Percentiles rank a stretch among this genome's conserved stretches.
Conservation (phyloP, 2,888 invertebrate species). For the Campoletis raptor region DNA sequence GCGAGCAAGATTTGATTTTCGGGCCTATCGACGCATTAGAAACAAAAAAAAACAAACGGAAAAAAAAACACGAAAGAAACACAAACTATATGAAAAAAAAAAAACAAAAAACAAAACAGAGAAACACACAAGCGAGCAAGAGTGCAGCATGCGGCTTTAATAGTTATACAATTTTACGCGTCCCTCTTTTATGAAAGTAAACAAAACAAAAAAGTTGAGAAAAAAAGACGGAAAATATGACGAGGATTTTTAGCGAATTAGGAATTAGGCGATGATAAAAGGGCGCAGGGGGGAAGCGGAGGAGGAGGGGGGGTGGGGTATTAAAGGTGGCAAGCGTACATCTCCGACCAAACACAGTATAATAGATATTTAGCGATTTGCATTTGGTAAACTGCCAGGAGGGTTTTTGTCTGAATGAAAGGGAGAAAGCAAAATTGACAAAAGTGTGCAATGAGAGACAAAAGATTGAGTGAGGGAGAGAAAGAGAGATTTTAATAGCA, state of each 20-base stretch:
- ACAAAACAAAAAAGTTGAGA: constrained; percentile 71
- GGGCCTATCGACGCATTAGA: constrained; percentile 83
- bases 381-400: constrained; percentile 83
- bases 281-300: constrained; percentile 4
- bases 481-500: constrained; percentile 17
- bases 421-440: constrained; percentile 69
- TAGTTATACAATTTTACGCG: constrained; percentile 80
- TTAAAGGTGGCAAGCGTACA: constrained; percentile 67
- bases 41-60: constrained; percentile 59
- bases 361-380: constrained; percentile 80
- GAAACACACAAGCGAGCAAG: constrained; percentile 68
- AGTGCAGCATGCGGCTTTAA: constrained; percentile 80
- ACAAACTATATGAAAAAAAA: constrained; percentile 57
- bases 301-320: constrained; percentile 23
- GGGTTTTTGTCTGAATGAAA: constrained; percentile 38
- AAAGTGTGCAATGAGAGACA: constrained; percentile 66
- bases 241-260: constrained; percentile 54
- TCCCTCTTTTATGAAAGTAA: constrained; percentile 82
- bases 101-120: constrained; percentile 57
- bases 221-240: constrained; percentile 60
- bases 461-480: constrained; percentile 27
- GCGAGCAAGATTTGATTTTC: constrained; percentile 76
- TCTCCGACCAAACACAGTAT: constrained; percentile 82
- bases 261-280: constrained; percentile 41
- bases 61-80: constrained; percentile 13